Evolutionary conservation across 1,140 invertebrate species (phyloP).

Genomic region (Drosophila equinoxialis): DNA sequence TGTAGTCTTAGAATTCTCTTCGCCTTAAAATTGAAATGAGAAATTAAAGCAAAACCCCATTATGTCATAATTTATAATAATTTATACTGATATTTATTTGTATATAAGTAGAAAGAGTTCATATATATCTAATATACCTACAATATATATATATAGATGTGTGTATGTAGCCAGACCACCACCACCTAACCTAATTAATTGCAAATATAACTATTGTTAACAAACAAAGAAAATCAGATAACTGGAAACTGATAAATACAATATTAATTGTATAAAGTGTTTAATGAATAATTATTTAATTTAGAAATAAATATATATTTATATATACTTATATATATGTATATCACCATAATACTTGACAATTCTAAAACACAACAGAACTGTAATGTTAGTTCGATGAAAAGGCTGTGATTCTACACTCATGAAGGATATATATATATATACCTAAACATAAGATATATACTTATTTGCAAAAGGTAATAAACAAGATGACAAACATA

Average conservation of each 20-base stretch:
- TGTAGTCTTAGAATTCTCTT: conserved; percentile 45
- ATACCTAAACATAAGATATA: conserved; percentile 24
- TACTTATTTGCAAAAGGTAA: conserved; percentile 29
- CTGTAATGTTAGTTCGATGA: conserved; percentile 61
- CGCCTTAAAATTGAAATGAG: conserved; percentile 42
- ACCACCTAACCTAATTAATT: conserved; percentile 57
- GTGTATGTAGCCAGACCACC: conserved; percentile 37
- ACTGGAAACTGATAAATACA: conserved; percentile 45
- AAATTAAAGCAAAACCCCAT: conserved; percentile 22
- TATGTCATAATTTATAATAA: conserved; percentile 31
- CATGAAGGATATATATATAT: conserved; percentile 62
- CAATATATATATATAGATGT: conserved; percentile 2
- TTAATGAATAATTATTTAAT: conserved; percentile 47
- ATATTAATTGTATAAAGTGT: conserved; percentile 15
- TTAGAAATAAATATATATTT: conserved; percentile 34
- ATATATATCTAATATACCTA: conserved; percentile 4
- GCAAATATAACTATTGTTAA: conserved; percentile 9
- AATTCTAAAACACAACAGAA: conserved; percentile 70
- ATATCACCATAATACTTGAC: conserved; percentile 73
- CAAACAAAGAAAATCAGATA: conserved; percentile 48
- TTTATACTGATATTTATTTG: conserved; percentile 66
- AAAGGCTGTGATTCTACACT: conserved; percentile 82
- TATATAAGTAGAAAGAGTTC: conserved; percentile 51
- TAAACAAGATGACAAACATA: conserved; percentile 18
- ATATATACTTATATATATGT: conserved; percentile 20